Conservation (phyloP, 30 jellyfish, hydroid and myxozoan species). For the Clytia hemisphaerica region DNA sequence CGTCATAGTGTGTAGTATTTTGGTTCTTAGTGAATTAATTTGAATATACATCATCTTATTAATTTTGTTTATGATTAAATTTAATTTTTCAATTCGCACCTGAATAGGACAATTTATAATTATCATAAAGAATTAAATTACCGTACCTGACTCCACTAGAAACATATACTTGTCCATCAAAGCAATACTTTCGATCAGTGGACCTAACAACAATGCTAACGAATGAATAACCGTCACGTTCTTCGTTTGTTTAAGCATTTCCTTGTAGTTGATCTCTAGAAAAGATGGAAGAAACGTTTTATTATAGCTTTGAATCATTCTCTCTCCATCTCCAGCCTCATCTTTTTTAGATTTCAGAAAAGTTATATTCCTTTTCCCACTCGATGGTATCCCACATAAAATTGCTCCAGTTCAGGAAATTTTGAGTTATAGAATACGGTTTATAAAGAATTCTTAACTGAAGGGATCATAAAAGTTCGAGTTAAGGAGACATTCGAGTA, state of each 20-base stretch:
- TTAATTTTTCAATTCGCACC: not conserved
- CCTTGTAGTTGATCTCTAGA: constrained; percentile 37
- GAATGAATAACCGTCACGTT: constrained; percentile 58
- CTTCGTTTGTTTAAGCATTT: constrained; percentile 49
- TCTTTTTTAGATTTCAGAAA: not conserved
- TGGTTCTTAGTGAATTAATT: too few species aligned
- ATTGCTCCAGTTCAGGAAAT: too few species aligned
- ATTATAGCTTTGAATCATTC: not conserved
- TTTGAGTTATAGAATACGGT: too few species aligned
- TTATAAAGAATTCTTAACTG: too few species aligned
- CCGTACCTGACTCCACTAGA: constrained; percentile 56
- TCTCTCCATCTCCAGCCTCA: not conserved
- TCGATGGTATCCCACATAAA: too few species aligned
- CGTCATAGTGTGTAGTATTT: too few species aligned
- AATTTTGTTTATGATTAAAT: too few species aligned
- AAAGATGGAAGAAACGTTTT: not conserved
- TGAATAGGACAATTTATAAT: not conserved
- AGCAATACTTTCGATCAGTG: constrained; percentile 71
- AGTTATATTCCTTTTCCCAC: too few species aligned
- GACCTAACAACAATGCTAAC: constrained; percentile 73
- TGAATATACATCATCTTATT: too few species aligned
- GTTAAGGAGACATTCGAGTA: too few species aligned
- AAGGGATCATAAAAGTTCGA: too few species aligned
- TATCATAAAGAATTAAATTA: too few species aligned
- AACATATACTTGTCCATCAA: constrained; percentile 47